Conservation (phyloP, 2,888 invertebrate species). For the Chymomyza amoena region DNA sequence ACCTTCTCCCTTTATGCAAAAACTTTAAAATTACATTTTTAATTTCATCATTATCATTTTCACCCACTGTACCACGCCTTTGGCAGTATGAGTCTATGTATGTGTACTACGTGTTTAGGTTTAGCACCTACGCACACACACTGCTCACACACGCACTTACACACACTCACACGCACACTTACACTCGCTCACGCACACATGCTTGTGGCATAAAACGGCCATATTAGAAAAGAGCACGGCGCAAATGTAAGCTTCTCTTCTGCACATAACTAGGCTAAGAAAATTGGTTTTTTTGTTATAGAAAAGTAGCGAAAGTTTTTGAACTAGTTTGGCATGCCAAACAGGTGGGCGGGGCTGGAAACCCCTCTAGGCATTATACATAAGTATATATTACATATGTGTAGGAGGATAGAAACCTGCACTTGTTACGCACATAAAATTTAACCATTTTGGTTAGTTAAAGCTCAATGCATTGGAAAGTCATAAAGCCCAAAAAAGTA, state of each 20-base stretch:
- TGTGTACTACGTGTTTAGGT: conserved; percentile 68
- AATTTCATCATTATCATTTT: too few relatives aligned
- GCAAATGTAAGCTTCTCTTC: conserved; percentile 27
- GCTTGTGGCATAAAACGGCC: conserved; percentile 66
- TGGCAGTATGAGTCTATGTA: not conserved
- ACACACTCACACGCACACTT: conserved; percentile 8
- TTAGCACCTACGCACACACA: conserved; percentile 50
- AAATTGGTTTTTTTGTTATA: conserved; percentile 62
- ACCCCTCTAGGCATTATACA: not conserved
- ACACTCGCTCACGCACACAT: conserved; percentile 43
- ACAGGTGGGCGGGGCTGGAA: conserved; percentile 54
- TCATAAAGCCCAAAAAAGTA: conserved; percentile 46
- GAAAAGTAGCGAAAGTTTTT: conserved; percentile 22
- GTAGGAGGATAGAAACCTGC: not conserved
- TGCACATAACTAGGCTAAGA: conserved; percentile 32
- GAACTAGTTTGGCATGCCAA: conserved; percentile 63
- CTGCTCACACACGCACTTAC: not conserved
- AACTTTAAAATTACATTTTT: too few relatives aligned
- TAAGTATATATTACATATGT: not conserved
- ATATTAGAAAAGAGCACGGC: conserved; percentile 53
- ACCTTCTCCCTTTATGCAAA: too few relatives aligned
- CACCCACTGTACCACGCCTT: too few relatives aligned
- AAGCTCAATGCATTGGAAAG: conserved; percentile 52
- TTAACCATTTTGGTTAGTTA: conserved; percentile 35
- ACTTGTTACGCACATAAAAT: conserved; percentile 55